Percentiles rank a stretch among this genome's conserved stretches.
Conservation (phyloP, 35 echinoderm and acorn worm genomes). For the Patiria miniata region DNA sequence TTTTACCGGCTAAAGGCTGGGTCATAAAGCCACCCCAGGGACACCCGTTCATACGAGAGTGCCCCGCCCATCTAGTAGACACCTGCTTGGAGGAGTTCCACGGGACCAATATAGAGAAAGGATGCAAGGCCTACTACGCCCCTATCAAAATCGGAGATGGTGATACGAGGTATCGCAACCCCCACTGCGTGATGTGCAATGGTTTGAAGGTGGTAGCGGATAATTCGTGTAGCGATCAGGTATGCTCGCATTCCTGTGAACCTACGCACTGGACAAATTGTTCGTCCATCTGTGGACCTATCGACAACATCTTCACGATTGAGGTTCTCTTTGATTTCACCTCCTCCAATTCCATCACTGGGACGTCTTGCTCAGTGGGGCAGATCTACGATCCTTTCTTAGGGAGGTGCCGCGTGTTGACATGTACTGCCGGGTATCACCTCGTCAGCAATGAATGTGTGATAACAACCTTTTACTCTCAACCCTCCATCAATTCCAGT, state of each 20-base stretch:
- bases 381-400: conserved; percentile 38
- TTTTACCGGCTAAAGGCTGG: background rate
- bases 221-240: background rate
- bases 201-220: background rate
- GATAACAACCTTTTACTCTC: too few relatives aligned
- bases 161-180: background rate
- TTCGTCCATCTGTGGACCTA: background rate
- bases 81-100: background rate
- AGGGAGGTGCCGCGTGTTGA: background rate
- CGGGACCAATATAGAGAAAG: background rate
- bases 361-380: background rate
- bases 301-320: background rate
- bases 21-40: background rate
- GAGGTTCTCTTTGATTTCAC: conserved; percentile 32
- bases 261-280: background rate
- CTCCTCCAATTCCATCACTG: background rate
- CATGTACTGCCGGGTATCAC: background rate
- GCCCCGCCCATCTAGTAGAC: conserved; percentile 11
- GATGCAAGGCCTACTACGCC: conserved; percentile 13
- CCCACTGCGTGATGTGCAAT: conserved; percentile 26
- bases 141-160: background rate
- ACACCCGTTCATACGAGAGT: background rate
- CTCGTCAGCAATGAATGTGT: background rate
- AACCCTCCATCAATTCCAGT: background rate
- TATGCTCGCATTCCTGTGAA: too few relatives aligned